phyloP scores from a whole-genome alignment of 2,113 vertebrate species.

The Thomomys bottae region DNA sequence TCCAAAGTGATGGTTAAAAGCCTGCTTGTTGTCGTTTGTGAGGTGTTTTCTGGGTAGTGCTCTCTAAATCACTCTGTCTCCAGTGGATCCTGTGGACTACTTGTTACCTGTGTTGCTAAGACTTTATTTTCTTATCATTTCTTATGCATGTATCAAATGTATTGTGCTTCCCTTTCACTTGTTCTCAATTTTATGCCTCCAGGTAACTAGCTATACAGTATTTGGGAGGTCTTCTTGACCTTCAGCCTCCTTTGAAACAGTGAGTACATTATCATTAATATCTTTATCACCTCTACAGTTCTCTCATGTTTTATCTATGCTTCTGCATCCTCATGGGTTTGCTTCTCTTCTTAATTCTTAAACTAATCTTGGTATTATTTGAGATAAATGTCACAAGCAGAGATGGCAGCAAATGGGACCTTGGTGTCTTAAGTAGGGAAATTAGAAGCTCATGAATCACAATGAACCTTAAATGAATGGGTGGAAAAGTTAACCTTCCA shows the following conservation, averaged over 20 bases:
- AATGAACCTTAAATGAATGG: slow-evolving; percentile 22
- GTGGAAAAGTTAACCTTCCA: slow-evolving; percentile 11
- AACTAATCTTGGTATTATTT: slow-evolving; percentile 53
- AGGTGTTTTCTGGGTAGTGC: background rate
- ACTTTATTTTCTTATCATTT: background rate
- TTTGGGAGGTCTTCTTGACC: background rate
- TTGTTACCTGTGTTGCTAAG: background rate
- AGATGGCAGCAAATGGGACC: slow-evolving; percentile 13
- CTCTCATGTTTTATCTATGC: background rate
- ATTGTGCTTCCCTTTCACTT: background rate
- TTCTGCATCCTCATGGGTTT: slow-evolving; percentile 17
- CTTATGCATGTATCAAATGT: background rate
- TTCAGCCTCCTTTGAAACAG: slow-evolving; percentile 28
- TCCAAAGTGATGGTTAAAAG: background rate
- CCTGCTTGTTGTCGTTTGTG: background rate
- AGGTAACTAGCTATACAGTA: background rate
- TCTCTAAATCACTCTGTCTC: background rate
- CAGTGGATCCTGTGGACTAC: background rate
- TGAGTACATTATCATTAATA: slow-evolving; percentile 18
- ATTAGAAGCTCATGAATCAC: slow-evolving; percentile 52
- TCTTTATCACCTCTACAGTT: slow-evolving; percentile 19
- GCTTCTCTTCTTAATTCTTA: slow-evolving; percentile 51
- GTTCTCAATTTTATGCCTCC: background rate
- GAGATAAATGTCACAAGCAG: slow-evolving; percentile 32
- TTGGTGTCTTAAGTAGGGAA: slow-evolving; percentile 39